Conservation (phyloP, 2,888 invertebrate genomes). For the Acanthacorydalis orientalis region DNA sequence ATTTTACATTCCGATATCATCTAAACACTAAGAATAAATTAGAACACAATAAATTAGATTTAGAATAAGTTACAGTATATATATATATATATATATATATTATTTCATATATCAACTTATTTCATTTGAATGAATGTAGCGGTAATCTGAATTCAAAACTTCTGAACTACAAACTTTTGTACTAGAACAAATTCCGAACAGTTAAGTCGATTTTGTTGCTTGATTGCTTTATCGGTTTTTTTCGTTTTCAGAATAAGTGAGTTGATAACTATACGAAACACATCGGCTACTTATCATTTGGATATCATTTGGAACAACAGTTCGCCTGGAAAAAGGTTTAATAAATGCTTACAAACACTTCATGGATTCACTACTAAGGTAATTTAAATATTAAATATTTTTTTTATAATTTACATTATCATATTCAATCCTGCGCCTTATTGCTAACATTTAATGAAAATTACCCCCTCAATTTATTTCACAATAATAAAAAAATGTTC, state of each 20-base stretch:
- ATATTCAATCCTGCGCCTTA: too few relatives aligned
- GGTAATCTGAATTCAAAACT: not conserved
- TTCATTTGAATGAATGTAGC: not conserved
- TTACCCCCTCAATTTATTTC: too few relatives aligned
- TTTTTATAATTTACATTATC: too few relatives aligned
- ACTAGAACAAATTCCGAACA: too few relatives aligned
- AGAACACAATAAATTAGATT: too few relatives aligned
- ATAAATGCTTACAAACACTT: slow-evolving; percentile 26
- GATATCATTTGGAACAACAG: slow-evolving; percentile 27
- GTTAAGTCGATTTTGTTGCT: not conserved
- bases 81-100: not conserved
- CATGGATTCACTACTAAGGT: slow-evolving; percentile 33
- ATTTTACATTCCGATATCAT: too few relatives aligned
- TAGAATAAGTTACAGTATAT: too few relatives aligned
- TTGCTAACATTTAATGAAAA: too few relatives aligned
- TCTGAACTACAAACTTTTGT: too few relatives aligned
- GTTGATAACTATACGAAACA: slow-evolving; percentile 11
- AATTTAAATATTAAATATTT: slow-evolving; percentile 6
- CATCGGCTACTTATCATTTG: slow-evolving; percentile 28
- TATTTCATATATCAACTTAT: not conserved
- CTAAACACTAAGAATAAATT: too few relatives aligned
- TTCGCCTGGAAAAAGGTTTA: slow-evolving; percentile 23
- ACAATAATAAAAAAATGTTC: too few relatives aligned
- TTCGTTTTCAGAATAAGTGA: slow-evolving; percentile 13
- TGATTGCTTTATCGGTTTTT: not conserved